Evolutionary conservation across 2,113 vertebrate species (phyloP), one percentile per base, ranked within the genome.

Genomic region (Pelusios castaneus): DNA sequence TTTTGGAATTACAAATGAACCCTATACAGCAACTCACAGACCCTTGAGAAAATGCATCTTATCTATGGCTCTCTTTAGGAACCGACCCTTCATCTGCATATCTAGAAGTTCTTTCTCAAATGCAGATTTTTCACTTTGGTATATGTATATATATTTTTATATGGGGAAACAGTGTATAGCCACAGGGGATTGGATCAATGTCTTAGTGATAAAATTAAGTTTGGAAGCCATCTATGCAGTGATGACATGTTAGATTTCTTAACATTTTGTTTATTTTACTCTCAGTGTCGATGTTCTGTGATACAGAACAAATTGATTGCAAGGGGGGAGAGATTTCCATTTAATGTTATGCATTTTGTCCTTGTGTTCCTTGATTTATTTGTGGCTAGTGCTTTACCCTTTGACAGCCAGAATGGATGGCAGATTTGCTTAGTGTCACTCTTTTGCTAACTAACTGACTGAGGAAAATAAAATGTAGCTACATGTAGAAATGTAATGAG

Each of bases 81-180:
- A 82, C 21, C 47, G 49, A 34, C 45, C 78, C 54, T 47, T 67
- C 2, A 6, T 87, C 34, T 49, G 6, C 2, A 1, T 76, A 24
- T 10, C 70, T 82, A 31, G 47, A 12, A 54, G 10, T 10, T 49
- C 51, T 49, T 82, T 76, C 84, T 80, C 22, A 45, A 27, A 27
- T 91, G 90, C 78, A 54, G 34, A 41, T 89, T 84, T 41, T 19
- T 25, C 58, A 22, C 38, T 63, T 52, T 29, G 80, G 25, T 25
- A 4, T 1, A n/a, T 17, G 8, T 43, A 43, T 76, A 70, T 70
- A 70, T 43, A 43, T 75, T 43, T 16, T 84, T 14, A 47, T 55
- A 21, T 2, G 41, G 0, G 3, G 6, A 82, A 88, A 80, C 0
- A 0, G 21, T 67, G 45, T 9, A 5, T 6, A 41, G 13, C 31